phyloP scores from a whole-genome alignment of 2,113 vertebrate genomes.

The Holacanthus passer region DNA sequence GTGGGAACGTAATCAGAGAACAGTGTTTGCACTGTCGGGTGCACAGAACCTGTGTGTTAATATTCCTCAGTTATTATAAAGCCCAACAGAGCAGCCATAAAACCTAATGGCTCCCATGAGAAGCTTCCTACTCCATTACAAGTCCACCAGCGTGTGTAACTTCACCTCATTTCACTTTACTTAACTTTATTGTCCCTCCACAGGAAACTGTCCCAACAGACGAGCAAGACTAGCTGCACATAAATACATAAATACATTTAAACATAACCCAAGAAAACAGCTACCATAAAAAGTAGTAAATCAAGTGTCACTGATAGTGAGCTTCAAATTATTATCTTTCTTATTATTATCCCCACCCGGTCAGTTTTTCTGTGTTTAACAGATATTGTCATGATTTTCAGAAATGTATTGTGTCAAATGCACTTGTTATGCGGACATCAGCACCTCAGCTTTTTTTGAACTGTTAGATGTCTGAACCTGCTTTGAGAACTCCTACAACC shows the following conservation, averaged over 20 bases:
- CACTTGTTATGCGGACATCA: too few relatives aligned
- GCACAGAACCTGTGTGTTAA: not conserved
- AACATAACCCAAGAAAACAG: not conserved
- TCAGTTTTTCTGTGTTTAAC: too few relatives aligned
- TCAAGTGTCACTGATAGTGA: not conserved
- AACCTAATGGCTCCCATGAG: slow-evolving; percentile 5
- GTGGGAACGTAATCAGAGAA: not conserved
- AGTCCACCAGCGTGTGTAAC: not conserved
- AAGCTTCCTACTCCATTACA: not conserved
- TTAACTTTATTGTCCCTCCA: not conserved
- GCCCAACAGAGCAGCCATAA: not conserved
- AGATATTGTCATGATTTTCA: too few relatives aligned
- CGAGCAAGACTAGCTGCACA: not conserved
- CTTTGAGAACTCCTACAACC: not conserved
- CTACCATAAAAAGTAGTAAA: not conserved
- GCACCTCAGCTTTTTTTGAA: not conserved
- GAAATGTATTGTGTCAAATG: too few relatives aligned
- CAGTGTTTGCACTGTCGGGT: not conserved
- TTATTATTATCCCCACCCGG: not conserved
- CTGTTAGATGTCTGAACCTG: not conserved
- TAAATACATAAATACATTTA: slow-evolving; percentile 1
- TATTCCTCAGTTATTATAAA: not conserved
- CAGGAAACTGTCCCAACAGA: not conserved
- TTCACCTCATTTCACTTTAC: slow-evolving; percentile 7
- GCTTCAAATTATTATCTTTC: not conserved